Evolutionary conservation across 1,140 invertebrate genomes (phyloP), one percentile per base, ranked within the genome.

Genomic region (Sweltsa coloradensis): DNA sequence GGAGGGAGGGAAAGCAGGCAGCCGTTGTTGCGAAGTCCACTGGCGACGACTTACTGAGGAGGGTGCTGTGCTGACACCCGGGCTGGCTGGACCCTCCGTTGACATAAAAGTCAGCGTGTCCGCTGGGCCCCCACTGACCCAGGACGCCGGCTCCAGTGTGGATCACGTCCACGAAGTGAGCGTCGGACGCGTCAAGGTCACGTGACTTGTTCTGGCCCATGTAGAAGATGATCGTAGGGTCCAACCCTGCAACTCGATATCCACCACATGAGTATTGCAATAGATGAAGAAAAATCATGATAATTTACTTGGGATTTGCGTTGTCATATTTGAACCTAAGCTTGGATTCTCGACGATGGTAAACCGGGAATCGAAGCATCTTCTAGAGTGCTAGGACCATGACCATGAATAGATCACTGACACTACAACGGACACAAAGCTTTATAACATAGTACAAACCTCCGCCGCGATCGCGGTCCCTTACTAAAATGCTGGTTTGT

Each of bases 21-120:
- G n/a, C n/a, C n/a, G n/a, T n/a, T n/a, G n/a, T n/a, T n/a, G n/a
- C n/a, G n/a, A n/a, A n/a, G n/a, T n/a, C n/a, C n/a, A n/a, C n/a
- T n/a, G n/a, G n/a, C n/a, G n/a, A n/a, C n/a, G n/a, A 71, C 77
- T 79, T 73, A 87, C 85, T 79, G 55, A 89, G 83, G 34, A 88
- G 68, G 2, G 81, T 85, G 41, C 81, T 71, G 34, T 80, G 81
- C 0, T 80, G 77, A 58, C 88, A 92, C 40, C 86, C 88, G 2
- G 88, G 88, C 56, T 92, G 89, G 55, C 82, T 81, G 31, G 83
- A 85, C 25, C 88, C 89, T 7, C 88, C 88, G 59, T 92, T 91
- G 21, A 89, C 82, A 64, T 91, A 91, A 64, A 89, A 92, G 61
- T 92, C 89, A 7, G 85, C 85, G 60, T 90, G 87, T 0, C 87